Conservation (phyloP, 2,888 invertebrate genomes). For the Drepana falcataria region DNA sequence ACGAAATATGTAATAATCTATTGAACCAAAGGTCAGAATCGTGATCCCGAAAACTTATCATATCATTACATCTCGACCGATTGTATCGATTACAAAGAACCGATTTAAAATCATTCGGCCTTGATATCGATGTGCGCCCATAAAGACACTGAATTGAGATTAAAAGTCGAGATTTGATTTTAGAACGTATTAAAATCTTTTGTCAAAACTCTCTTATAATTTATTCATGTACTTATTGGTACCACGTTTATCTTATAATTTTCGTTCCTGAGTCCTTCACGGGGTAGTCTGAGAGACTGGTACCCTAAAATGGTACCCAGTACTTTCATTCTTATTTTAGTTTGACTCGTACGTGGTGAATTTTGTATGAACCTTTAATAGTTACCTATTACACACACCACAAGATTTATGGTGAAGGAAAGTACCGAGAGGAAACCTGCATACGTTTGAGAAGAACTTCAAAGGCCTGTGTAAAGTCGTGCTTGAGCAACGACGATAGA, state of each 20-base stretch:
- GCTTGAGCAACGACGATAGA: no score
- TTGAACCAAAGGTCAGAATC: conserved; percentile 53
- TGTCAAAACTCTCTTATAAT: conserved; percentile 4
- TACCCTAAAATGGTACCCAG: no score
- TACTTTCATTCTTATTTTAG: no score
- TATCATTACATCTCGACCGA: conserved; percentile 41
- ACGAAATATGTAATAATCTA: conserved; percentile 44
- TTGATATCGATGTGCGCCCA: conserved; percentile 45
- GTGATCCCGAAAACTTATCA: conserved; percentile 43
- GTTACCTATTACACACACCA: no score
- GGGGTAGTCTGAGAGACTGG: no score
- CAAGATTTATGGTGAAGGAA: no score
- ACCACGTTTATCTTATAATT: not conserved
- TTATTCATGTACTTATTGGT: not conserved
- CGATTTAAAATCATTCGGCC: conserved; percentile 52
- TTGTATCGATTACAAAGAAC: conserved; percentile 55
- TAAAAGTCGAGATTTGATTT: conserved; percentile 34
- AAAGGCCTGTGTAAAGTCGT: no score
- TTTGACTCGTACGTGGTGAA: no score
- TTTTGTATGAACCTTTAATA: no score
- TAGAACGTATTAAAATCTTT: conserved; percentile 19
- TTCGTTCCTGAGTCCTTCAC: not conserved
- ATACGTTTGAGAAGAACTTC: no score
- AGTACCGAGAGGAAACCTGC: no score
- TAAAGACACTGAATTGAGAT: conserved; percentile 42